These are phyloP conservation scores for Holothuria leucospilota DNA, from an alignment of 53 echinoderm and acorn worm species.

Conservation along the genomic window DNA sequence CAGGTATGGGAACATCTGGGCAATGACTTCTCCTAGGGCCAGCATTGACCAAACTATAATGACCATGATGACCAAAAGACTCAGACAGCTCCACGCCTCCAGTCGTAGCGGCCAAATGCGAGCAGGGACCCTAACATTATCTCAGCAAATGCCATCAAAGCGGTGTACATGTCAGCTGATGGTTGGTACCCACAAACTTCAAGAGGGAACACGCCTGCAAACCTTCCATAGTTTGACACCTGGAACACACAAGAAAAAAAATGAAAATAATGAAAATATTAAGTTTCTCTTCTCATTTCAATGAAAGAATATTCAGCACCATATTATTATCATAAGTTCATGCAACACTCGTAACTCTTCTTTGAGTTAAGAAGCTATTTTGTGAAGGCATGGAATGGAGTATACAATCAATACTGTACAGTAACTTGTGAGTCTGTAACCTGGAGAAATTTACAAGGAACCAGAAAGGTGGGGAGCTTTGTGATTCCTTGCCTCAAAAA, in stretches of 20 bases:
- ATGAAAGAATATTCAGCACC: too few species aligned
- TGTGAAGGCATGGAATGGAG: too few species aligned
- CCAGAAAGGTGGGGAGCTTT: too few species aligned
- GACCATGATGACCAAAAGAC: slow-evolving; percentile 26
- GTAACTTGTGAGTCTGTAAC: too few species aligned
- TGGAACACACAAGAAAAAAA: slow-evolving; percentile 18
- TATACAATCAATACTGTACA: too few species aligned
- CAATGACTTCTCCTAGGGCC: slow-evolving; percentile 12
- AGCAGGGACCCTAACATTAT: slow-evolving; percentile 57
- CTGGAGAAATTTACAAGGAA: too few species aligned
- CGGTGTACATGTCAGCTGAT: slow-evolving; percentile 56
- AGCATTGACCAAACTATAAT: background rate
- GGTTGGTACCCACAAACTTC: slow-evolving; percentile 45
- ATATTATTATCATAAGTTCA: too few species aligned
- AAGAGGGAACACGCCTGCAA: slow-evolving; percentile 53
- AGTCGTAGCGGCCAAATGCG: slow-evolving; percentile 54
- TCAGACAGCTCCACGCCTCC: slow-evolving; percentile 28
- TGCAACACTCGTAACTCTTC: too few species aligned
- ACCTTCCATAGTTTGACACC: slow-evolving; percentile 25
- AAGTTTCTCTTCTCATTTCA: too few species aligned
- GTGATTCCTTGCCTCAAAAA: too few species aligned
- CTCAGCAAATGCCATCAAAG: slow-evolving; percentile 34
- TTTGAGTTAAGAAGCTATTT: too few species aligned
- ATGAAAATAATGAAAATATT: background rate
- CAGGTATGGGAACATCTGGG: slow-evolving; percentile 13